These are phyloP conservation scores for Ivindomyrus marchei DNA, from an alignment of 2,113 vertebrate species.

Conservation along the genomic window DNA sequence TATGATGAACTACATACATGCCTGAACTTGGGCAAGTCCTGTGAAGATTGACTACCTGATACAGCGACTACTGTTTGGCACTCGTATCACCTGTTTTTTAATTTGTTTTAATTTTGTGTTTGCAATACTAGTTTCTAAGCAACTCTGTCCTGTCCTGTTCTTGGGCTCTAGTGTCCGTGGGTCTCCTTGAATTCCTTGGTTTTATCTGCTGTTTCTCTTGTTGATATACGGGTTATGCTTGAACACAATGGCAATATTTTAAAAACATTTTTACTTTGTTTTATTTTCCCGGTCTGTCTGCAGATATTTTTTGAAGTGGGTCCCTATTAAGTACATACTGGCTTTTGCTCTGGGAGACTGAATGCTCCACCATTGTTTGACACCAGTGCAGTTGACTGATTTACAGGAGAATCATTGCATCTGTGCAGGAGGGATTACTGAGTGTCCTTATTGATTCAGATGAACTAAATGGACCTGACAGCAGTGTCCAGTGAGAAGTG, in stretches of 20 bases:
- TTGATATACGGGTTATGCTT: slow-evolving; percentile 4
- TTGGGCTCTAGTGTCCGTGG: not conserved
- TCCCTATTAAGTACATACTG: not conserved
- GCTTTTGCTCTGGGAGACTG: not conserved
- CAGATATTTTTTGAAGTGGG: not conserved
- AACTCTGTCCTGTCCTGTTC: not conserved
- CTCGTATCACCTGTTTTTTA: not conserved
- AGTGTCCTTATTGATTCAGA: not conserved
- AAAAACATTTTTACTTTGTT: not conserved
- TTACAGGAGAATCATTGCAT: not conserved
- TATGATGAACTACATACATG: not conserved
- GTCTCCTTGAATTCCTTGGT: not conserved
- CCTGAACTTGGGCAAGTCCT: not conserved
- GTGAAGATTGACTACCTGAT: not conserved
- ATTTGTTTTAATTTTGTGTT: not conserved
- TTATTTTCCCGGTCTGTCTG: not conserved
- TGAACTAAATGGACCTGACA: not conserved
- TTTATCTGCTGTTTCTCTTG: not conserved
- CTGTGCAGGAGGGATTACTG: not conserved
- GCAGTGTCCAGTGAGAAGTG: not conserved
- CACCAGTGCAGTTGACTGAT: not conserved
- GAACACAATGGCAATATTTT: not conserved
- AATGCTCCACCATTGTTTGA: not conserved
- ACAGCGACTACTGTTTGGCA: not conserved
- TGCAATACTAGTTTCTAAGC: not conserved